These are phyloP conservation scores for Desmodus rotundus DNA, from an alignment of 2,113 vertebrate genomes.

Conservation along the genomic window DNA sequence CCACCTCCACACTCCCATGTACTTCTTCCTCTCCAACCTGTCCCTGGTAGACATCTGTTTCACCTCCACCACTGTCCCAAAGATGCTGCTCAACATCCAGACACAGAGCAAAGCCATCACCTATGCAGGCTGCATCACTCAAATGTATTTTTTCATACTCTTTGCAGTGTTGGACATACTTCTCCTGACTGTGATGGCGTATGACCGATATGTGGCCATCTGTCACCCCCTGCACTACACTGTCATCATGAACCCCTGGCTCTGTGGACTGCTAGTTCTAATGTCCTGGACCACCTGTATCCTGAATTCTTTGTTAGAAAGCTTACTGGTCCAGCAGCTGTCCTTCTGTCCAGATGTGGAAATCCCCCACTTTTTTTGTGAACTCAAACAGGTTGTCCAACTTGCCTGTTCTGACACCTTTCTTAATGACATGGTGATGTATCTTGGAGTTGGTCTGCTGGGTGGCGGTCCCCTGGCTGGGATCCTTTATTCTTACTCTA, in stretches of 20 bases:
- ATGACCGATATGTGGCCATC: constrained; percentile 46
- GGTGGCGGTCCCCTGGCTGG: neutral
- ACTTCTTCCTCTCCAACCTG: constrained; percentile 34
- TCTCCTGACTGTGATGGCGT: constrained; percentile 39
- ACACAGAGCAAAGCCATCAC: neutral
- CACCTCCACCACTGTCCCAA: neutral
- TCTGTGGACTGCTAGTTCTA: constrained; percentile 15
- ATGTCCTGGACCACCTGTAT: neutral
- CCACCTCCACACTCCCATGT: neutral
- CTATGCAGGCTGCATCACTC: constrained; percentile 26
- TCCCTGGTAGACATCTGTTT: neutral
- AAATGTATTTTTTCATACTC: constrained; percentile 37
- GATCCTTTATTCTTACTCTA: constrained; percentile 6
- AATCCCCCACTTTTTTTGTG: constrained; percentile 55
- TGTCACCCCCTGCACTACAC: constrained; percentile 1
- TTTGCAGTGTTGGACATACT: neutral
- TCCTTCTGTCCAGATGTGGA: constrained; percentile 36
- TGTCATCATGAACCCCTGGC: neutral
- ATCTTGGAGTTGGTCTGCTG: neutral
- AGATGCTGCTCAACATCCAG: constrained; percentile 42
- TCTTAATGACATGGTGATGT: neutral
- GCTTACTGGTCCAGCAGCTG: neutral
- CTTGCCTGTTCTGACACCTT: constrained; percentile 43
- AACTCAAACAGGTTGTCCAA: neutral
- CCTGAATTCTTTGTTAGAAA: constrained; percentile 20